Evolutionary conservation across 2,113 vertebrate species (phyloP).

Genomic region (Chamaea fasciata): DNA sequence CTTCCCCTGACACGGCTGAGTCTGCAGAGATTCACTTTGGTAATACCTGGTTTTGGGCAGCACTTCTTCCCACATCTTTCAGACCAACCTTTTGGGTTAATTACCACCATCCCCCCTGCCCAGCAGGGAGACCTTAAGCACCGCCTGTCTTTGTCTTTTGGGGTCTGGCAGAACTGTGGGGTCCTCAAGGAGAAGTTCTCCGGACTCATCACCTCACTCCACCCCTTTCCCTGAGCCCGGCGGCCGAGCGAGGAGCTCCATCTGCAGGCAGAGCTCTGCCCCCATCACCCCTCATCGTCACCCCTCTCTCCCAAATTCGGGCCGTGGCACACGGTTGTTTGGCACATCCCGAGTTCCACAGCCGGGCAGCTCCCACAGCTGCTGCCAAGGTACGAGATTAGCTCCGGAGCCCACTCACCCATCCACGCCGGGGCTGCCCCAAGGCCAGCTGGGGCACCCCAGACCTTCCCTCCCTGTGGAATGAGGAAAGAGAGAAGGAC

Average conservation of each 20-base stretch:
- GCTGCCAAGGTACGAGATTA: background rate
- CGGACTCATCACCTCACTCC: background rate
- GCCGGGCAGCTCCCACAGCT: fast-evolving
- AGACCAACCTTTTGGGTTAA: background rate
- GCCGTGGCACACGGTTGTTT: background rate
- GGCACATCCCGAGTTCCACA: fast-evolving
- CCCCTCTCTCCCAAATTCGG: no score
- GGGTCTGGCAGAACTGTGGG: background rate
- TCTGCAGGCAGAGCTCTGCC: background rate
- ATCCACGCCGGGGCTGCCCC: background rate
- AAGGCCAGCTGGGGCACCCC: fast-evolving
- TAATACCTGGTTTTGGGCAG: background rate
- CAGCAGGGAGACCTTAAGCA: background rate
- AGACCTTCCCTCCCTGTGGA: background rate
- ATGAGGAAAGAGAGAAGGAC: fast-evolving
- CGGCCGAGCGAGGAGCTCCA: background rate
- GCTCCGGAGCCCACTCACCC: background rate
- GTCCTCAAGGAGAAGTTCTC: background rate
- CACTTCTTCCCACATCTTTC: background rate
- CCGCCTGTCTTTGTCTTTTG: fast-evolving
- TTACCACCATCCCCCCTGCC: background rate
- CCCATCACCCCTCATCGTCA: background rate
- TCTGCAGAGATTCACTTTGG: background rate
- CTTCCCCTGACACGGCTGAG: fast-evolving
- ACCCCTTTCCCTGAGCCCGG: background rate